Evolutionary conservation across 2,888 invertebrate genomes (phyloP).

Genomic region (Sinelater perroti): DNA sequence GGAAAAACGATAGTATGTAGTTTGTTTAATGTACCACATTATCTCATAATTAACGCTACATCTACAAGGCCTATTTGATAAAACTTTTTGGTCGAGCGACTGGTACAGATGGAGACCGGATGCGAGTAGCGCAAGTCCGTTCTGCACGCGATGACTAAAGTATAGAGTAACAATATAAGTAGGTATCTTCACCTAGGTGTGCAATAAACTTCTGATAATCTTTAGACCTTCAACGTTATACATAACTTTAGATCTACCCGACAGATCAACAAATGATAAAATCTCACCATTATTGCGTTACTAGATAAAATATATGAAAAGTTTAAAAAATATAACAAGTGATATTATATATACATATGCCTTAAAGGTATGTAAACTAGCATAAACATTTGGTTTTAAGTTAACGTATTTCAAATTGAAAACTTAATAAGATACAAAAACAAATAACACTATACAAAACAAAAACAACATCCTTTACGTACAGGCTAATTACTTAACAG

Average conservation of each 20-base stretch:
- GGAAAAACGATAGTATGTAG: constrained; percentile 32
- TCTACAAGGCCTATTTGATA: constrained; percentile 57
- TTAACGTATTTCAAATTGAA: constrained; percentile 46
- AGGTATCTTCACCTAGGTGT: constrained; percentile 8
- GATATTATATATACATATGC: constrained; percentile 25
- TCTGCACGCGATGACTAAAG: constrained; percentile 5
- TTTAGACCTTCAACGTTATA: constrained; percentile 29
- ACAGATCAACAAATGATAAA: constrained; percentile 38
- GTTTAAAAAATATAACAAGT: constrained; percentile 32
- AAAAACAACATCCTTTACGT: constrained; percentile 29
- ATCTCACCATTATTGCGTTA: constrained; percentile 34
- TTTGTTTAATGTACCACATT: constrained; percentile 42
- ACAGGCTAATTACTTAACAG: constrained; percentile 15
- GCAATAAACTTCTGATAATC: constrained; percentile 12
- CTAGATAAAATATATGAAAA: constrained; percentile 35
- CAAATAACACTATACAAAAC: constrained; percentile 39
- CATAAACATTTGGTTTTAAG: constrained; percentile 43
- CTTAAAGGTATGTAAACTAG: constrained; percentile 38
- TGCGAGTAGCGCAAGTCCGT: no score
- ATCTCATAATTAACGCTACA: constrained; percentile 46
- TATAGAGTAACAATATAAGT: constrained; percentile 14
- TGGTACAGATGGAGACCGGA: constrained; percentile 46
- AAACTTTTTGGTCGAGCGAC: constrained; percentile 56
- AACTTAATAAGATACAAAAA: constrained; percentile 48
- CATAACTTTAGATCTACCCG: constrained; percentile 31